Evolutionary conservation across 2,797 vertebrate genomes (phyloP).

Genomic region (Rhynchonycteris naso): DNA sequence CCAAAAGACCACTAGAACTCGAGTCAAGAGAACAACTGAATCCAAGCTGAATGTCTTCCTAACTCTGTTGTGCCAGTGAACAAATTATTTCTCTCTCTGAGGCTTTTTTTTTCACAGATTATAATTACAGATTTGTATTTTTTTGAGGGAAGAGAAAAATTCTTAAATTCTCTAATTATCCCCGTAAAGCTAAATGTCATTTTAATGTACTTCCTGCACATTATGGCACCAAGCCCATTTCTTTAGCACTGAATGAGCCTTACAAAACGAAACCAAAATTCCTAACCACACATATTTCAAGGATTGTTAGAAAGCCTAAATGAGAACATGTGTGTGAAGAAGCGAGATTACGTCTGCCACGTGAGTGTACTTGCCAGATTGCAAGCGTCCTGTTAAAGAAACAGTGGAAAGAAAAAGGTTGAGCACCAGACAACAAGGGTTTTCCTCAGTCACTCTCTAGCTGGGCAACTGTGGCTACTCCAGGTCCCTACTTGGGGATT

Average conservation of each 20-base stretch:
- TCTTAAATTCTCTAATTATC: background rate
- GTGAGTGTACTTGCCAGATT: background rate
- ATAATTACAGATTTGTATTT: background rate
- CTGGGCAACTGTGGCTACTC: background rate
- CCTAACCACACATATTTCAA: background rate
- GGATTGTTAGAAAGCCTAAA: background rate
- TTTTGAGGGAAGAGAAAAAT: background rate
- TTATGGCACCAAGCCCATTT: slow-evolving; percentile 58
- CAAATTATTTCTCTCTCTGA: background rate
- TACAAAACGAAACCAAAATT: background rate
- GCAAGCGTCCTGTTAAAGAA: background rate
- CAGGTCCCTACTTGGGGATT: background rate
- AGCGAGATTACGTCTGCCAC: background rate
- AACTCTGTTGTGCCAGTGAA: background rate
- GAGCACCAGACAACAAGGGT: background rate
- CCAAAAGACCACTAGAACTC: background rate
- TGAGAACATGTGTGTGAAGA: background rate
- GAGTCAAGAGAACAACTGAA: background rate
- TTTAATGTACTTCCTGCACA: slow-evolving; percentile 23
- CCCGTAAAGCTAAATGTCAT: background rate
- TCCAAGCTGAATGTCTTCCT: background rate
- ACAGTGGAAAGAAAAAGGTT: background rate
- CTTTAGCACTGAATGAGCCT: slow-evolving; percentile 68
- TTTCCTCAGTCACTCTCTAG: background rate
- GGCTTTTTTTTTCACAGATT: background rate